Conservation (phyloP, 2,797 vertebrate species). For the Serranus cabrilla region DNA sequence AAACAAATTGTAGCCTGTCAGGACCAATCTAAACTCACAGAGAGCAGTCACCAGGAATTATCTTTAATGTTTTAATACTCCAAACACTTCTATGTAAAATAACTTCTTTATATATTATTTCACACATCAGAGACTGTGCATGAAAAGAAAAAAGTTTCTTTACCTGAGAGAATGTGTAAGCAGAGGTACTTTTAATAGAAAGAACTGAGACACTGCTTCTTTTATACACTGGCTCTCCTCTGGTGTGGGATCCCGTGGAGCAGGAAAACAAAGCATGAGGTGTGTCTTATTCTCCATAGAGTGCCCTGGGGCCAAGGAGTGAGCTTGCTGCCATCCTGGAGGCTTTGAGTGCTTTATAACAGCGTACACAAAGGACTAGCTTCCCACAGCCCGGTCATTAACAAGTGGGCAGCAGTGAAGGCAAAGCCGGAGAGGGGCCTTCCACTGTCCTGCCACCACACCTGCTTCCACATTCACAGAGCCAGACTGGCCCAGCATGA, state of each 20-base stretch:
- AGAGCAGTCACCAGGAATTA: conserved; percentile 52
- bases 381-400: conserved; percentile 83
- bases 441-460: conserved; percentile 81
- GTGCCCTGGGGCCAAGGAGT: conserved; percentile 81
- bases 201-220: conserved; percentile 45
- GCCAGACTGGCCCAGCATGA: conserved; percentile 77
- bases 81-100: conserved; percentile 25
- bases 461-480: conserved; percentile 77
- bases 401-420: conserved; percentile 79
- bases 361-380: conserved; percentile 80
- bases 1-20: conserved; percentile 47
- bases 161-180: conserved; percentile 41
- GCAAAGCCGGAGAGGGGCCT: conserved; percentile 76
- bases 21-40: conserved; percentile 46
- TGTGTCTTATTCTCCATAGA: conserved; percentile 81
- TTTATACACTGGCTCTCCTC: conserved; percentile 53
- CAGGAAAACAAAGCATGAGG: conserved; percentile 83
- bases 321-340: conserved; percentile 87
- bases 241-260: conserved; percentile 72
- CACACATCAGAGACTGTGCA: conserved; percentile 20
- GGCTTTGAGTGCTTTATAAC: conserved; percentile 88
- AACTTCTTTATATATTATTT: conserved; percentile 3
- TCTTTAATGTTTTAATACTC: conserved; percentile 46
- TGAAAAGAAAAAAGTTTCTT: conserved; percentile 28
- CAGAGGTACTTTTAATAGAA: conserved; percentile 55